Evolutionary conservation across 2,888 invertebrate genomes (phyloP), one percentile per base, ranked within the genome.

Genomic region (Heterodera filipjevi): DNA sequence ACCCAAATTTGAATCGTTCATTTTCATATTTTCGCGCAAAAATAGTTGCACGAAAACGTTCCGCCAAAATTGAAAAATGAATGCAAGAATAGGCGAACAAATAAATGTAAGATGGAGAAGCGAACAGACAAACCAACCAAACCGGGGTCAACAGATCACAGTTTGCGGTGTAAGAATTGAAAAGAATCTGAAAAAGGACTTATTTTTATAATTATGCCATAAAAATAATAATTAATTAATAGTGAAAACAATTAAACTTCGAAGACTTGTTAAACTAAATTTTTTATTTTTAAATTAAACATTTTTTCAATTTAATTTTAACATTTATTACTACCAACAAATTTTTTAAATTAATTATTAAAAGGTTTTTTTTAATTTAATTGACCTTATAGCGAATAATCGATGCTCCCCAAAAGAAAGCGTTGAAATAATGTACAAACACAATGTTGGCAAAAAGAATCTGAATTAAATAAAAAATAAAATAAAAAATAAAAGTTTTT

Each of bases 51-150:
- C 73, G 22, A 10, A 44, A 35, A 49, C 73, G 49, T 49, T 73
- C 73, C 12, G 35, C 35, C 73, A 73, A 35, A 39, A 73, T 73
- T n/a, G 64, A 39, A n/a, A 73, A 73, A 73, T 73, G 73, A 44
- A 49, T 49, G 35, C 49, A 19, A 27, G 44, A 64, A 46, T 73
- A 64, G 12, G 73, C 73, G 64, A 73, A 19, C 35, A 73, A 73
- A 73, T 73, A 73, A 73, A 73, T 64, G 64, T 73, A 73, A 27
- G n/a, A 35, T 1, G 73, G 73, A 22, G 16, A 19, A 6, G 19
- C 32, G 22, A 72, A 22, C 33, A 39, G 8, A 44, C 39, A 32
- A 19, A 22, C 35, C 32, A 72, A 10, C 72, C 72, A 72, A 72
- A 72, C 22, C 22, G 72, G 72, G 30, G 72, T 72, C 32, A 72